Percentiles rank a stretch among this genome's conserved stretches.
These are phyloP conservation scores for Catharus minimus DNA, from an alignment of 2,113 vertebrate species.

Conservation along the genomic window DNA sequence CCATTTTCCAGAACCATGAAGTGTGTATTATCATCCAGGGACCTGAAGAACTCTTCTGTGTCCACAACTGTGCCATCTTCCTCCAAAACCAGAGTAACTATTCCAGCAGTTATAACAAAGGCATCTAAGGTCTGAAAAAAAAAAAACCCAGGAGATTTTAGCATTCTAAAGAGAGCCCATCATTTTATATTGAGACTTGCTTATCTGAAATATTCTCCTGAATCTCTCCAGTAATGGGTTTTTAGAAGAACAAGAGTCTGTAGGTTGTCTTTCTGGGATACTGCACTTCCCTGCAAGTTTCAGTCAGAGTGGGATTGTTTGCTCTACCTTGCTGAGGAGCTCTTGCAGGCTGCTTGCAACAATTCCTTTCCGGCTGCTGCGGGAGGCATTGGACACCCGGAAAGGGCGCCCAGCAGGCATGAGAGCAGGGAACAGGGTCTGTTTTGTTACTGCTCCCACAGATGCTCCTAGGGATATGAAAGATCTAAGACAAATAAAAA, in stretches of 20 bases:
- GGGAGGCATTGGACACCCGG: slow-evolving; percentile 78
- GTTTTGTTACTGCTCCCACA: slow-evolving; percentile 75
- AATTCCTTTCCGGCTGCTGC: slow-evolving; percentile 77
- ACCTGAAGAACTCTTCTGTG: slow-evolving; percentile 84
- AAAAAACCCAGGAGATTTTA: background rate
- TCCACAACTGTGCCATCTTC: slow-evolving; percentile 89
- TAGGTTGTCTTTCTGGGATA: background rate
- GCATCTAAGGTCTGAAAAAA: slow-evolving; percentile 74
- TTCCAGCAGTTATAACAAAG: slow-evolving; percentile 71
- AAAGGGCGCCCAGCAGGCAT: slow-evolving; percentile 73
- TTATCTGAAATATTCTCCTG: background rate
- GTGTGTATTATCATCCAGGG: slow-evolving; percentile 75
- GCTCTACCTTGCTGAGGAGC: slow-evolving; percentile 80
- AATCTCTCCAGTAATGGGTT: background rate
- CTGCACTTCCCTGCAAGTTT: background rate
- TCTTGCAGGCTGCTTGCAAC: slow-evolving; percentile 78
- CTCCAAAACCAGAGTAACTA: slow-evolving; percentile 84
- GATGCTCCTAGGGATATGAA: slow-evolving; percentile 71
- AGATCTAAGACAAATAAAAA: slow-evolving; percentile 73
- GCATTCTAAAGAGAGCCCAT: background rate
- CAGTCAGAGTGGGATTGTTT: background rate
- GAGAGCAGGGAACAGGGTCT: slow-evolving; percentile 74
- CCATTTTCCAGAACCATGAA: slow-evolving; percentile 83
- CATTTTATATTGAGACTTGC: background rate
- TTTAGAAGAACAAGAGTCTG: background rate